Evolutionary conservation across 2,888 invertebrate genomes (phyloP).

Genomic region (Fragum whitleyi): DNA sequence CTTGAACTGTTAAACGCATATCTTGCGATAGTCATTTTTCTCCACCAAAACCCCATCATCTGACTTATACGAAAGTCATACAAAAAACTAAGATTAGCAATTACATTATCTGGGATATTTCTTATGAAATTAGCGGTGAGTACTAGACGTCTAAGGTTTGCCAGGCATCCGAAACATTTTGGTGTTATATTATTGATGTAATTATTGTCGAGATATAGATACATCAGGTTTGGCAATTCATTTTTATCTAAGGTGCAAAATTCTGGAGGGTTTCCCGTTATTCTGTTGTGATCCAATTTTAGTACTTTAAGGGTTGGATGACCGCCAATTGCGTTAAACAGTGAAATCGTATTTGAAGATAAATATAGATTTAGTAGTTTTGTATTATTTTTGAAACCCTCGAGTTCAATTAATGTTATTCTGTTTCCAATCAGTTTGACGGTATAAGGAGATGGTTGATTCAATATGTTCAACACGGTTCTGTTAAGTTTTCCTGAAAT

Average conservation of each 20-base stretch:
- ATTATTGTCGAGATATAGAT: not conserved
- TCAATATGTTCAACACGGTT: too few relatives aligned
- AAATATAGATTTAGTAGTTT: not conserved
- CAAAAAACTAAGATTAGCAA: not conserved
- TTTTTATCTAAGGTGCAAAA: not conserved
- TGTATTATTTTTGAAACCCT: not conserved
- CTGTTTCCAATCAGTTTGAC: too few relatives aligned
- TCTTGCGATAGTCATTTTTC: too few relatives aligned
- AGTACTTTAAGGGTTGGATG: not conserved
- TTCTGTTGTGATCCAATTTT: not conserved
- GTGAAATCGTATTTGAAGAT: not conserved
- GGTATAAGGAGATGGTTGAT: too few relatives aligned
- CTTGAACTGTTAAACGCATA: not conserved
- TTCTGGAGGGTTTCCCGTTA: not conserved
- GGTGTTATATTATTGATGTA: not conserved
- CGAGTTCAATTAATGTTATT: not conserved
- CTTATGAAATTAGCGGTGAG: not conserved
- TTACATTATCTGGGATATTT: not conserved
- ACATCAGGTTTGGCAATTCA: not conserved
- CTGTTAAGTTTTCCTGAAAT: not conserved
- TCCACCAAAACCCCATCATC: not conserved
- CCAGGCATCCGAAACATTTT: not conserved
- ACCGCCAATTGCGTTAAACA: not conserved
- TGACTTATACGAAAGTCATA: not conserved
- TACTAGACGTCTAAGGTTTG: not conserved